phyloP scores from a whole-genome alignment of 2,888 invertebrate genomes.

The Lathronympha strigana region DNA sequence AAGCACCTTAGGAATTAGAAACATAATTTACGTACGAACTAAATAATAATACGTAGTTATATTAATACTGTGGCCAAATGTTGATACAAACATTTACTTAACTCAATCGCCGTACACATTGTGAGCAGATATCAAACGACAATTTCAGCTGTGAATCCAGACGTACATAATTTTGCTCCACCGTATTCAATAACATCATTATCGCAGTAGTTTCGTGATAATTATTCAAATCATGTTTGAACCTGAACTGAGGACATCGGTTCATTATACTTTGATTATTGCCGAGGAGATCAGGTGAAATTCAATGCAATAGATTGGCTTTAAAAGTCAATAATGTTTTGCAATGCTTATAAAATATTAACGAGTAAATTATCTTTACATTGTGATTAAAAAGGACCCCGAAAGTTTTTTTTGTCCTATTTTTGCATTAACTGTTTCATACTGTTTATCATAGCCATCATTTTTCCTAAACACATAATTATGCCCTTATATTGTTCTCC shows the following conservation, averaged over 20 bases:
- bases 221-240: constrained; percentile 45
- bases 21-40: too few species aligned
- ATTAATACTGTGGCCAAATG: too few species aligned
- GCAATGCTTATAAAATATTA: too few species aligned
- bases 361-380: too few species aligned
- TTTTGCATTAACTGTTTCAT: too few species aligned
- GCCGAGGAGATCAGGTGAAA: constrained; percentile 28
- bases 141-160: constrained; percentile 15
- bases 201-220: constrained; percentile 36
- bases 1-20: too few species aligned
- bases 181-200: constrained; percentile 27
- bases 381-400: too few species aligned
- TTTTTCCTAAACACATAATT: too few species aligned
- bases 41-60: too few species aligned
- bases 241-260: constrained; percentile 44
- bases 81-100: not conserved
- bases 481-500: too few species aligned
- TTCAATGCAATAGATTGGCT: constrained; percentile 16
- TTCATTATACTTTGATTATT: constrained; percentile 43
- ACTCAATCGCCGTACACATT: not conserved
- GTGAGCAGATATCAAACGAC: not conserved
- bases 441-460: too few species aligned
- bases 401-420: too few species aligned
- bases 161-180: constrained; percentile 8
- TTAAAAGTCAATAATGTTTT: not conserved